Evolutionary conservation across 2,113 vertebrate genomes (phyloP).

Genomic region (Pterocles gutturalis): DNA sequence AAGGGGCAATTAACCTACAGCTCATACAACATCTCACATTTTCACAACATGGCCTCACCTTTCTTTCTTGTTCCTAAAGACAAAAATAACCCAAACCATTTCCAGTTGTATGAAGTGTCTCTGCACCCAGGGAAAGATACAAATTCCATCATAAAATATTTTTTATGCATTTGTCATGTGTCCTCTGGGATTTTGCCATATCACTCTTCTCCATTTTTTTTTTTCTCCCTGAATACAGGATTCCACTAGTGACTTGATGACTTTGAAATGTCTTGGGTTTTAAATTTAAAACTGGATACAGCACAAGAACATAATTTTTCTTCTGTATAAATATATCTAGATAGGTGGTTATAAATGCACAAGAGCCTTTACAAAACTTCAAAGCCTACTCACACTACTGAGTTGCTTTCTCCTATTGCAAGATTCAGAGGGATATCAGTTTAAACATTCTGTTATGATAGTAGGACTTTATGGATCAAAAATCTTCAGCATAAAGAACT

Average conservation of each 20-base stretch:
- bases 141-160: not conserved
- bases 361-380: not conserved
- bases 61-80: not conserved
- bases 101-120: not conserved
- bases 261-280: not conserved
- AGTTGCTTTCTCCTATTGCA: not conserved
- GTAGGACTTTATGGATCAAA: not conserved
- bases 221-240: not conserved
- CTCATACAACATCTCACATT: not conserved
- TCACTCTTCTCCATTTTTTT: not conserved
- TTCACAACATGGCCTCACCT: not conserved
- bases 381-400: not conserved
- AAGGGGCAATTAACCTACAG: not conserved
- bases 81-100: rapidly evolving
- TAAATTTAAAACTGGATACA: not conserved
- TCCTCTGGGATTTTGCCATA: not conserved
- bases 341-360: not conserved
- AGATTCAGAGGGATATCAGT: not conserved
- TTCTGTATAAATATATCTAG: not conserved
- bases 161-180: not conserved
- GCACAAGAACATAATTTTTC: not conserved
- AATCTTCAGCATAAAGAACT: not conserved
- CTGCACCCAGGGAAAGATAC: not conserved
- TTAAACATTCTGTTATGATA: not conserved
- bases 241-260: not conserved